Conservation (phyloP, 2,888 invertebrate genomes). For the Microchrysa polita region DNA sequence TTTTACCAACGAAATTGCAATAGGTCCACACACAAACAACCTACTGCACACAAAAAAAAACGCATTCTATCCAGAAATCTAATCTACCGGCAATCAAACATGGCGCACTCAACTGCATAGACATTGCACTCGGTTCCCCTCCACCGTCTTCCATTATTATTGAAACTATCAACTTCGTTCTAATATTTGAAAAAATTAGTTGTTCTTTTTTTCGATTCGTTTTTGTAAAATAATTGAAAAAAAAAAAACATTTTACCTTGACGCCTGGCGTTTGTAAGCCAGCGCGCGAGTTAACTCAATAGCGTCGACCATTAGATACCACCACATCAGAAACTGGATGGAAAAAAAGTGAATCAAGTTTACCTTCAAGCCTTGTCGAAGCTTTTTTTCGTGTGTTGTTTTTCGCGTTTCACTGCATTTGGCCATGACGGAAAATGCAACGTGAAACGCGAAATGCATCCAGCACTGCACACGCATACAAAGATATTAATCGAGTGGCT, state of each 20-base stretch:
- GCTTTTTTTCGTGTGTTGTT: slow-evolving; percentile 43
- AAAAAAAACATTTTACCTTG: slow-evolving; percentile 17
- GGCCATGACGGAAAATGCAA: slow-evolving; percentile 49
- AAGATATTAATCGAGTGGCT: not conserved
- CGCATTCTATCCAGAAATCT: slow-evolving; percentile 6
- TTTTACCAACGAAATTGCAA: not conserved
- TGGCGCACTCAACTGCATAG: slow-evolving; percentile 1
- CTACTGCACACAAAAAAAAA: not conserved
- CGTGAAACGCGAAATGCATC: slow-evolving; percentile 44
- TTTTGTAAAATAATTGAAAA: no score
- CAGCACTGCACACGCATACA: slow-evolving; percentile 42
- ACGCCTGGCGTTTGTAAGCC: slow-evolving; percentile 13
- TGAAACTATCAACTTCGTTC: slow-evolving; percentile 9
- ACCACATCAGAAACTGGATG: slow-evolving; percentile 19
- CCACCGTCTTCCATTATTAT: not conserved
- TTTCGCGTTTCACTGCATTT: slow-evolving; percentile 46
- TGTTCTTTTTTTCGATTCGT: not conserved
- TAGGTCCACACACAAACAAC: not conserved
- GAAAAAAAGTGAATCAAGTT: slow-evolving; percentile 50
- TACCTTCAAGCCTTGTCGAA: slow-evolving; percentile 45
- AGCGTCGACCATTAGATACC: slow-evolving; percentile 34
- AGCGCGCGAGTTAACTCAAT: no score
- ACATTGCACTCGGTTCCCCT: not conserved
- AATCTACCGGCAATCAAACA: slow-evolving; percentile 9
- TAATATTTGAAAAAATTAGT: slow-evolving; percentile 2